phyloP scores from a whole-genome alignment of 2,888 invertebrate species.

The Chironomus riparius region DNA sequence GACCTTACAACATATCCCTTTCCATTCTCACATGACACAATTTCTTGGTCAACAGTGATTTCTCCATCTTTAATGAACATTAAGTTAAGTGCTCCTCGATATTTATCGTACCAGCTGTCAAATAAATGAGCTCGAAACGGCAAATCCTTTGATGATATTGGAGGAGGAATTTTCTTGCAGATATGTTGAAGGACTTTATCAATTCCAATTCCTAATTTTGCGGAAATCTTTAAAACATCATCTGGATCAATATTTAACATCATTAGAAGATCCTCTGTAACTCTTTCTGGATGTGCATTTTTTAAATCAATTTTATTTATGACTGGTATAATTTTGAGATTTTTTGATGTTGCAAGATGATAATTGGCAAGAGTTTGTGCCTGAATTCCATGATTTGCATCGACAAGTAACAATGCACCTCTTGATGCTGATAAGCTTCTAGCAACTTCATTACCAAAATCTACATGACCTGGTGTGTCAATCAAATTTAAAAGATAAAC shows the following conservation, averaged over 20 bases:
- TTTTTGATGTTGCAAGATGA: slow-evolving; percentile 74
- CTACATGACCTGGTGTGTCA: slow-evolving; percentile 97
- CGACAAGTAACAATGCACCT: slow-evolving; percentile 88
- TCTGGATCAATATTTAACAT: slow-evolving; percentile 71
- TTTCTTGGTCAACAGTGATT: slow-evolving; percentile 62
- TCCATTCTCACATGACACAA: slow-evolving; percentile 59
- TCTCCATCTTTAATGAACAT: slow-evolving; percentile 70
- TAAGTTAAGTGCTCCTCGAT: slow-evolving; percentile 69
- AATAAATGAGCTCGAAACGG: slow-evolving; percentile 76
- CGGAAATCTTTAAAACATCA: slow-evolving; percentile 76
- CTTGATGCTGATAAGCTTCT: slow-evolving; percentile 88
- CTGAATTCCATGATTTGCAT: slow-evolving; percentile 92
- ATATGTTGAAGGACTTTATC: slow-evolving; percentile 66
- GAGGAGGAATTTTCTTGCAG: slow-evolving; percentile 62
- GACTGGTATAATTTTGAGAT: slow-evolving; percentile 79
- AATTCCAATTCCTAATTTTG: slow-evolving; percentile 82
- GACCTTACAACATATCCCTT: slow-evolving; percentile 71
- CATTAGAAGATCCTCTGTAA: slow-evolving; percentile 64
- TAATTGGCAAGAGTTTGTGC: slow-evolving; percentile 98
- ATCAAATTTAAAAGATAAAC: slow-evolving; percentile 85
- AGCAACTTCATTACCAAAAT: slow-evolving; percentile 92
- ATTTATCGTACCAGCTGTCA: slow-evolving; percentile 90
- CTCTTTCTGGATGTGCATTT: slow-evolving; percentile 76
- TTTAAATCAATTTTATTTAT: slow-evolving; percentile 95
- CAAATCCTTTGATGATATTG: slow-evolving; percentile 34